Evolutionary conservation across 2,797 vertebrate genomes (phyloP), one percentile per base, ranked within the genome.

Genomic region (Sparidentex hasta): DNA sequence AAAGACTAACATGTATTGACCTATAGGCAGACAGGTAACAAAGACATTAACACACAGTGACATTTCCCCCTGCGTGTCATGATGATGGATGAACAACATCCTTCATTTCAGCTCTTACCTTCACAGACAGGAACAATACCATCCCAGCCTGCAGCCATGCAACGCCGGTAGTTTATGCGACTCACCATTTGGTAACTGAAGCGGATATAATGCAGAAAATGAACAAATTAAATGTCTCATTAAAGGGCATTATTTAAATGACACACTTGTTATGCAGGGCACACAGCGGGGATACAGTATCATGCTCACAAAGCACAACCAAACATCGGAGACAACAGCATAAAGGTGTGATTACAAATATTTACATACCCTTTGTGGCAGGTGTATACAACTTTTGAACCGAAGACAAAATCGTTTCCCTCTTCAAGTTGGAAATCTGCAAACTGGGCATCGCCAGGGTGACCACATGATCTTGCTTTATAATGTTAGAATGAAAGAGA

Each of bases 381-480:
- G 41, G 62, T 89, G 70, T 94, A 96, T 23, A 61, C 2, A 47
- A 95, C 93, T 71, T 80, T 20, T 57, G 93, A 92, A 50, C 93
- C 94, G 85, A 95, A 95, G 52, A 95, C 93, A 90, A 92, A 95
- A 76, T 95, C 95, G 0, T 74, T 16, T 61, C 86, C 94, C 0
- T 0, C 0, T 16, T 0, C 27, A 56, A 96, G 90, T 0, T 7
- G 8, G 50, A 95, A 96, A 25, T 95, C 88, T 14, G 90, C 93
- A 89, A 90, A 92, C 65, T 58, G 44, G 7, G 87, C 74, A 3
- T 95, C 94, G 0, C 94, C 95, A 0, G 95, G 95, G 25, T 95
- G 94, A 51, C 93, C 93, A 33, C 95, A 96, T 41, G 87, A 50
- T 64, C 17, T 94, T 16, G 77, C 95, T 96, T 38, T 61, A 33